Evolutionary conservation across 2,888 invertebrate species (phyloP).

Genomic region (Blomia tropicalis): DNA sequence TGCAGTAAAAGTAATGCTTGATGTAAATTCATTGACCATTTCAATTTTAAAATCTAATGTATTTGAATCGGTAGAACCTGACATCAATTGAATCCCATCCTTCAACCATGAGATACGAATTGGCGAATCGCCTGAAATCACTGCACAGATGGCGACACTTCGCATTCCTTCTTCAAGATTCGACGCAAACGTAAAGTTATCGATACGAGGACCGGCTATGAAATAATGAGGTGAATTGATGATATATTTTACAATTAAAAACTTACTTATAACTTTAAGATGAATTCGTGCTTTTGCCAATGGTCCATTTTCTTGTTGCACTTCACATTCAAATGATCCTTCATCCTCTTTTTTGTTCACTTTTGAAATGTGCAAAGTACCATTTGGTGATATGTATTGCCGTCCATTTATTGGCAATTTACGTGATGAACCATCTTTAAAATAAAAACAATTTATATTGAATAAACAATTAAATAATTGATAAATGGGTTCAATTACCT

Average conservation of each 20-base stretch:
- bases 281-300: slow-evolving; percentile 17
- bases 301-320: slow-evolving; percentile 10
- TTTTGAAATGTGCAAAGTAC: slow-evolving; percentile 26
- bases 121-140: slow-evolving; percentile 31
- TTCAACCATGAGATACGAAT: slow-evolving; percentile 33
- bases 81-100: slow-evolving; percentile 31
- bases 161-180: slow-evolving; percentile 31
- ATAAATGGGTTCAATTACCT: slow-evolving; percentile 24
- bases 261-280: slow-evolving; percentile 24
- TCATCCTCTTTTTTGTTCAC: slow-evolving; percentile 29
- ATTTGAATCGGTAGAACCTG: slow-evolving; percentile 21
- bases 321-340: slow-evolving; percentile 28
- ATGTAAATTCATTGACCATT: slow-evolving; percentile 28
- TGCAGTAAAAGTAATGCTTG: slow-evolving; percentile 29
- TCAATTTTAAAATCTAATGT: slow-evolving; percentile 23
- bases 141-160: slow-evolving; percentile 29
- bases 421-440: slow-evolving; percentile 25
- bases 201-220: slow-evolving; percentile 30
- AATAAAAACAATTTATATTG: neutral
- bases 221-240: neutral
- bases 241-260: neutral
- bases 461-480: neutral
- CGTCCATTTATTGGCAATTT: slow-evolving; percentile 27
- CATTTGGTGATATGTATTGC: slow-evolving; percentile 28
- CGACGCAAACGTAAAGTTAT: slow-evolving; percentile 29